Percentiles rank a stretch among this genome's conserved stretches.
Evolutionary conservation across 1,140 invertebrate genomes (phyloP).

Genomic region (Calliphora vicina): DNA sequence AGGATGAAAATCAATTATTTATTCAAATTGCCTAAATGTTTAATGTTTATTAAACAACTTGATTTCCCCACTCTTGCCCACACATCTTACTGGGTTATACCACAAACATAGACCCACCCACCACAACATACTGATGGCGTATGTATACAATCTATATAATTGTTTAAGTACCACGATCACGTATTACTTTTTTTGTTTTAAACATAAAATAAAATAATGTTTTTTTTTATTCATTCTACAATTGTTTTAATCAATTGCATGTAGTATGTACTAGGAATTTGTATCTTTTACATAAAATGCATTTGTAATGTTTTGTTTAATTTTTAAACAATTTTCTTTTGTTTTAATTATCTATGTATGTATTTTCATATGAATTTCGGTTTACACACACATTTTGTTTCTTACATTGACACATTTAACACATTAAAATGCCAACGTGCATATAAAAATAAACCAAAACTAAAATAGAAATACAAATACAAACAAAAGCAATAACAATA

Average conservation of each 20-base stretch:
- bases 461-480: neutral
- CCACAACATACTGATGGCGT: neutral
- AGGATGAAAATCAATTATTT: no score
- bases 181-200: neutral
- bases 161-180: neutral
- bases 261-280: neutral
- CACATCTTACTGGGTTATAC: neutral
- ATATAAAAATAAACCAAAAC: neutral
- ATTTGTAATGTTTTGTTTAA: neutral
- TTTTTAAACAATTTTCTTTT: neutral
- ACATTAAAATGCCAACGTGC: constrained; percentile 2
- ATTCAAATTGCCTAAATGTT: no score
- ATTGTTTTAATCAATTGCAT: no score
- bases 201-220: neutral
- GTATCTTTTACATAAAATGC: constrained; percentile 13
- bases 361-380: no score
- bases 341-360: no score
- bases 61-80: no score
- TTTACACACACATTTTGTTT: neutral
- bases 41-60: no score
- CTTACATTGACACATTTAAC: constrained; percentile 23
- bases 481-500: neutral
- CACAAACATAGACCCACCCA: neutral
- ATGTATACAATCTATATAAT: neutral
- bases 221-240: no score